Evolutionary conservation across 2,797 vertebrate genomes (phyloP).

Genomic region (Avahi laniger): DNA sequence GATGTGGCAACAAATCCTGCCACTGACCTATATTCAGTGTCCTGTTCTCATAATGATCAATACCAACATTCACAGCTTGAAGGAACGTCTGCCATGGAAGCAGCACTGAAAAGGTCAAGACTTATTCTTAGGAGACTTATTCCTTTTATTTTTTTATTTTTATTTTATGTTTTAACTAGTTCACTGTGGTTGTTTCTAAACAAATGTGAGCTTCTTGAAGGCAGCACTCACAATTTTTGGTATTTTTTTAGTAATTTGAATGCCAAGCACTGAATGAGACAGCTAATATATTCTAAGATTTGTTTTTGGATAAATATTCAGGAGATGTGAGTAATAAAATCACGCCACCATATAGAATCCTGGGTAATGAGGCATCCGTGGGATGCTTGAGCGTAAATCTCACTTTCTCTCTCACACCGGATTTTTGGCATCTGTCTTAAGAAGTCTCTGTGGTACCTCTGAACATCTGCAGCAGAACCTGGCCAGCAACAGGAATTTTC

Average conservation of each 20-base stretch:
- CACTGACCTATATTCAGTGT: conserved; percentile 32
- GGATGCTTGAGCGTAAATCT: not conserved
- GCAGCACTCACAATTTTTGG: not conserved
- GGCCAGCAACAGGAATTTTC: not conserved
- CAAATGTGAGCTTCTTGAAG: conserved; percentile 20
- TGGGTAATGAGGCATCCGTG: not conserved
- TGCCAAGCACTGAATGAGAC: not conserved
- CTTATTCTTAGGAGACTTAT: not conserved
- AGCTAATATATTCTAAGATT: not conserved
- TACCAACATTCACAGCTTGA: not conserved
- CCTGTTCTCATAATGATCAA: conserved; percentile 11
- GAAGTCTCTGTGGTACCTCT: not conserved
- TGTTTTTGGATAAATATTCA: conserved; percentile 26
- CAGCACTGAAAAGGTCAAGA: not conserved
- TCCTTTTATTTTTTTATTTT: not conserved
- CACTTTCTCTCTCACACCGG: not conserved
- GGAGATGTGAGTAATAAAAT: not conserved
- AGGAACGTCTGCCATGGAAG: not conserved
- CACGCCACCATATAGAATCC: not conserved
- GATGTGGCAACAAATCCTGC: not conserved
- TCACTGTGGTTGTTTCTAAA: not conserved
- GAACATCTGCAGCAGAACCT: not conserved
- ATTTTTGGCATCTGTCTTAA: conserved; percentile 10
- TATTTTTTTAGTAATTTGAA: not conserved
- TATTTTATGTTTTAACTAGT: not conserved